These are phyloP conservation scores for Rhyacichthys aspro DNA, from an alignment of 2,797 vertebrate species.

Conservation along the genomic window DNA sequence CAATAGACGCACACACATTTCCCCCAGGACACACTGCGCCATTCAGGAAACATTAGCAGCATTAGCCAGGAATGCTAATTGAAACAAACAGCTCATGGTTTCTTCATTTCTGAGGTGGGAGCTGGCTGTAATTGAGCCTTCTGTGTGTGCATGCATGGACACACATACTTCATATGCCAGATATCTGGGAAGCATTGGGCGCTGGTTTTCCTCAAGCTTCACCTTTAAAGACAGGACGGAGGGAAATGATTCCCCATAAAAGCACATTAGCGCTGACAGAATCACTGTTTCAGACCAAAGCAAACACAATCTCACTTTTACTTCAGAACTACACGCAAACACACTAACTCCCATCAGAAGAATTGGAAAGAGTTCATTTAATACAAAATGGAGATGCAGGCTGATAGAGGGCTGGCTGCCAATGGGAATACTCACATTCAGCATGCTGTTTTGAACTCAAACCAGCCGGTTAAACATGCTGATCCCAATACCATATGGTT, in stretches of 20 bases:
- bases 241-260: conserved; percentile 57
- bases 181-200: conserved; percentile 69
- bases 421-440: conserved; percentile 13
- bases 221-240: conserved; percentile 49
- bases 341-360: conserved; percentile 32
- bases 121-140: conserved; percentile 61
- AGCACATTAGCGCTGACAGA: conserved; percentile 56
- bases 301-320: conserved; percentile 38
- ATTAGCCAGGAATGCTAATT: conserved; percentile 79
- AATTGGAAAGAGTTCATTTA: conserved; percentile 31
- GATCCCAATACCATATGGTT: not conserved
- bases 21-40: conserved; percentile 50
- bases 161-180: conserved; percentile 39
- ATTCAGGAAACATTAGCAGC: conserved; percentile 76
- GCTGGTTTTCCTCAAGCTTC: conserved; percentile 60
- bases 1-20: conserved; percentile 20
- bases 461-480: conserved; percentile 15
- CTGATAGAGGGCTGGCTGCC: conserved; percentile 1
- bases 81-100: conserved; percentile 75
- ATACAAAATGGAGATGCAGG: conserved; percentile 21
- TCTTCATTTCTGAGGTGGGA: conserved; percentile 67
- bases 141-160: conserved; percentile 38
- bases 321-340: conserved; percentile 46
- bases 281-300: conserved; percentile 44
- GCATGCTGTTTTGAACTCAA: conserved; percentile 7